Evolutionary conservation across 1,140 invertebrate genomes (phyloP), one percentile per base, ranked within the genome.

Genomic region (Wasmannia auropunctata): DNA sequence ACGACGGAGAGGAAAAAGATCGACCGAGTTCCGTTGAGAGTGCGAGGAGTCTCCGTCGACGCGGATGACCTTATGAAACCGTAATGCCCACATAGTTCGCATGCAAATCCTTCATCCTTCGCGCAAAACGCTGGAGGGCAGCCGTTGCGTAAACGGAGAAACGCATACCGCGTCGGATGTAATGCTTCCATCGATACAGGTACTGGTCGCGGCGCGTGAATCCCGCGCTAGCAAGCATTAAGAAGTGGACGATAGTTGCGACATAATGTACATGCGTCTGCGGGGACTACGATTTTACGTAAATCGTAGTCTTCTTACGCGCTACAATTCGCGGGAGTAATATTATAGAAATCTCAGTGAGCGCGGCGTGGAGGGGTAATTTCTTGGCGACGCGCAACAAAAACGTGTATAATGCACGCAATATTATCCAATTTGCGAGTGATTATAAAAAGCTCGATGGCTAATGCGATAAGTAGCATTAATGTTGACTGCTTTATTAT

Each of bases 61-160:
- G n/a, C n/a, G 49, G 80, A 60, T 75, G 70, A 85, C 60, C 80
- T 69, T 69, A 85, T 75, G 43, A 67, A 75, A 87, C 40, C 62
- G 37, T 65, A 46, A 67, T 87, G 60, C 54, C 40, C 62, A 46
- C 51, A 67, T 69, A 87, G 69, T 85, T 85, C 46, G 80, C 86
- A 87, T 87, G 86, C 86, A 84, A 85, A 87, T 87, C 51, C 56
- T 34, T 84, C 69, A 87, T 87, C 62, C 80, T 85, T 87, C 60
- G 80, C 62, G 80, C 51, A 22, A 76, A 87, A 67, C 77, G 86
- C 80, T 76, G 62, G 70, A 75, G 80, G 80, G 80, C 54, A 85
- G 25, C n/a, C 25, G 43, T 87, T 87, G 86, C 80, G 80, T 58
- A 87, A 87, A 85, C 60, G 65, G 60, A 84, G 56, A 74, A 85